Base-by-base conservation (phyloP, 1,140 invertebrate genomes). In the Ceratoteleas bidentatus region DNA sequence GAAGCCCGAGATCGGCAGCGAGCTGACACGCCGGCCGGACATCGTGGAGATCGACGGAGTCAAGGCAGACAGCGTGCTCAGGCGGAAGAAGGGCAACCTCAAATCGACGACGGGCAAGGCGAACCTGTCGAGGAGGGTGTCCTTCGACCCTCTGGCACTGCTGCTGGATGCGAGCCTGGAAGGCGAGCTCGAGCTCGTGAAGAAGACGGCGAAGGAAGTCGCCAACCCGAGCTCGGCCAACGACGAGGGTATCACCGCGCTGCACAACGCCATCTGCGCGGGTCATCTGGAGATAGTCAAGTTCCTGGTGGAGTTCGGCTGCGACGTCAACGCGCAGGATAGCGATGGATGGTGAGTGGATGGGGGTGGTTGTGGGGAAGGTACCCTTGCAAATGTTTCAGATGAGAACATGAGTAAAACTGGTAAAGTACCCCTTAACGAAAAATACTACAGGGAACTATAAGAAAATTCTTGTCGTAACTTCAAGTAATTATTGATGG, bases 191-290 rank as follows among this genome's bases (percentile, higher is more conserved):
- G 98, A 99, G 87, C 93, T 99, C 53, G 98, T 99, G 2, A 97
- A 96, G 90, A 97, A 97, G 90, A 99, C 98, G 45, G 97, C 98
- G 24, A 94, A 95, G 86, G 96, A 99, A 93, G 98, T 99, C 43
- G 88, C 93, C 89, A 94, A 99, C 93, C 97, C 97, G 16, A 98
- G 97, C 90, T 96, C 97, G n/a, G 96, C 98, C 13, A 99, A 99
- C 91, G 98, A 96, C 94, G 94, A 99, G 95, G 95, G 99, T 91
- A 99, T 99, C 83, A 99, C 99, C 2, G 99, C 99, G 34, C 93
- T 99, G 53, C 99, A 99, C 91, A 99, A 99, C 92, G 98, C 99
- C 82, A 99, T 99, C 86, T 99, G 99, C 92, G 99, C 99, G 4
- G 98, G 98, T 16, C 98, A 99, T 91, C 95, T 98, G 85, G 98